Percentiles rank a stretch among this genome's conserved stretches.
Conservation (phyloP, 2,113 vertebrate species). For the Chlamydotis undulata region DNA sequence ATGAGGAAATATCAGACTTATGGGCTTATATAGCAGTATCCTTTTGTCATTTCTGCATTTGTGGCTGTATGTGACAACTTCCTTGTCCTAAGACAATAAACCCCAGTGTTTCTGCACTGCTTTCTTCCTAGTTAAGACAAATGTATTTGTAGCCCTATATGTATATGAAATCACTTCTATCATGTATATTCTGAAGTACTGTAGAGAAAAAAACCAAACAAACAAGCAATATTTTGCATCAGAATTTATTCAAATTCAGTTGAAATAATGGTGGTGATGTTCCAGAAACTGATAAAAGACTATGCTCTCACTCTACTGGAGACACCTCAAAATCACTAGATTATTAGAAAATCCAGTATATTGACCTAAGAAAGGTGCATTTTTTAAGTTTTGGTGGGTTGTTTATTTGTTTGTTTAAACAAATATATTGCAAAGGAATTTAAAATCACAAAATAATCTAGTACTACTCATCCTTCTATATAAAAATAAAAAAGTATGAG, state of each 20-base stretch:
- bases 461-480: not conserved
- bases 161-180: not conserved
- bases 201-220: not conserved
- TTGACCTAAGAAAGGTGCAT: not conserved
- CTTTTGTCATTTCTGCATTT: not conserved
- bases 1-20: not conserved
- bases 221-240: not conserved
- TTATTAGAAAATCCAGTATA: not conserved
- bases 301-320: not conserved
- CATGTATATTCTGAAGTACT: not conserved
- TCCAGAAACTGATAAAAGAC: not conserved
- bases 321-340: not conserved
- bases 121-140: not conserved
- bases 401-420: not conserved
- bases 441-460: not conserved
- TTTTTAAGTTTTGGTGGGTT: not conserved
- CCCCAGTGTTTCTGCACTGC: not conserved
- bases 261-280: not conserved
- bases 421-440: not conserved
- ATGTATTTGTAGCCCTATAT: not conserved
- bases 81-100: not conserved
- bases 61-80: not conserved
- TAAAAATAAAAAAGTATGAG: not conserved
- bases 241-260: not conserved
- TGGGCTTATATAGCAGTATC: not conserved